Conservation (phyloP, 2,888 invertebrate species). For the Thelaira solivaga region DNA sequence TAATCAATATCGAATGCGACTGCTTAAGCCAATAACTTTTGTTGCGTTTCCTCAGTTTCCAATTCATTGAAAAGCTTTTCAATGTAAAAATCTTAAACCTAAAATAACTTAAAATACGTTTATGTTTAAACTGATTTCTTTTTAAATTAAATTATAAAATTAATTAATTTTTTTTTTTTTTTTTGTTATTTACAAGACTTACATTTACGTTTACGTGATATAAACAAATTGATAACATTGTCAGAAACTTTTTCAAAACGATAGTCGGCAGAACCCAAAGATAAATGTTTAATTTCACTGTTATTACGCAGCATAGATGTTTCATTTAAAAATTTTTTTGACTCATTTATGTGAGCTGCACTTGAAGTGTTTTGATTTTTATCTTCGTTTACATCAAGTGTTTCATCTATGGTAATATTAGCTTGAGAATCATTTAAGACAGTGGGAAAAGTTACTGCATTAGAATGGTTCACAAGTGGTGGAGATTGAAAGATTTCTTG, state of each 20-base stretch:
- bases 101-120: too few relatives aligned
- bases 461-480: constrained; percentile 20
- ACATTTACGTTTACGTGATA: constrained; percentile 66
- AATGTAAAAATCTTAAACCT: too few relatives aligned
- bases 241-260: constrained; percentile 70
- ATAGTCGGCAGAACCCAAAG: constrained; percentile 71
- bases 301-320: neutral
- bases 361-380: constrained; percentile 16
- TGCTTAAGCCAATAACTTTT: too few relatives aligned
- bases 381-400: constrained; percentile 15
- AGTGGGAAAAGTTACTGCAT: neutral
- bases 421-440: neutral
- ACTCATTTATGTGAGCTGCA: neutral
- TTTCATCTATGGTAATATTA: constrained; percentile 66
- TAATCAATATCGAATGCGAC: too few relatives aligned
- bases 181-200: too few relatives aligned
- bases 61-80: too few relatives aligned
- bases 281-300: constrained; percentile 67
- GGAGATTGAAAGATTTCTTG: constrained; percentile 67
- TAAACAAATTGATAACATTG: constrained; percentile 70
- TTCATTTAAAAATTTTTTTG: neutral
- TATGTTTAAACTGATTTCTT: too few relatives aligned
- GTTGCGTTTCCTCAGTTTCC: too few relatives aligned
- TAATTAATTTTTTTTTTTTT: too few relatives aligned
- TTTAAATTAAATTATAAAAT: too few relatives aligned